Evolutionary conservation across 2,113 vertebrate species (phyloP).

Genomic region (Tachysurus vachellii): DNA sequence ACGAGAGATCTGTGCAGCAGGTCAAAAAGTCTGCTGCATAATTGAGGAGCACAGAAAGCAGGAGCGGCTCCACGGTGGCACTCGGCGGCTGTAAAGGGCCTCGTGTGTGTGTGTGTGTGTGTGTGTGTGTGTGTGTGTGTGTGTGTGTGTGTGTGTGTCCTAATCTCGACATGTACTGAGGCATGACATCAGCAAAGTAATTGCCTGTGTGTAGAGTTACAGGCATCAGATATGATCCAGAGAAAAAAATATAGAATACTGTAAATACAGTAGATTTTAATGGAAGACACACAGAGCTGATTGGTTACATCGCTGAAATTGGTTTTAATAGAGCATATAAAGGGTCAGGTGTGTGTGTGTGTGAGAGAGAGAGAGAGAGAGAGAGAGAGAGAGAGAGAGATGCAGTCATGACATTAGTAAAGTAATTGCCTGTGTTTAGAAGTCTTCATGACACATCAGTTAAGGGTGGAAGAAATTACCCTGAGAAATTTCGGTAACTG

Average conservation of each 20-base stretch:
- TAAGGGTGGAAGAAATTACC: neutral
- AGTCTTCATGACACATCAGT: constrained; percentile 4
- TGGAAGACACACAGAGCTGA: neutral
- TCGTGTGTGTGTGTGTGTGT: constrained; percentile 23
- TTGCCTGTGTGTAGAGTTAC: constrained; percentile 2
- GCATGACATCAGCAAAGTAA: constrained; percentile 28
- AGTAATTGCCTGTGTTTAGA: constrained; percentile 24
- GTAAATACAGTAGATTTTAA: neutral
- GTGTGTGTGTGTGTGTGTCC: constrained; percentile 15
- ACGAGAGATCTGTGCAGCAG: constrained; percentile 59
- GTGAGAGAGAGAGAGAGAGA: neutral
- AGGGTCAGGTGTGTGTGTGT: constrained; percentile 11
- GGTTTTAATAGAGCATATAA: neutral
- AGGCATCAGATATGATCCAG: constrained; percentile 3
- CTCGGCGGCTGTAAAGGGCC: constrained; percentile 53
- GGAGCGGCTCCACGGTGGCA: constrained; percentile 59
- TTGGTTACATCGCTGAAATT: neutral
- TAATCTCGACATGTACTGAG: constrained; percentile 23
- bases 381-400: neutral
- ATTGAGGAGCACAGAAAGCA: constrained; percentile 60
- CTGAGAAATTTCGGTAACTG: constrained; percentile 4
- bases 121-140: constrained; percentile 27
- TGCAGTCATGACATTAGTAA: constrained; percentile 18
- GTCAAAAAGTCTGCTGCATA: constrained; percentile 66
- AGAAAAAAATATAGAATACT: neutral